Conservation (phyloP, 2,113 vertebrate genomes). For the Girardinichthys multiradiatus region DNA sequence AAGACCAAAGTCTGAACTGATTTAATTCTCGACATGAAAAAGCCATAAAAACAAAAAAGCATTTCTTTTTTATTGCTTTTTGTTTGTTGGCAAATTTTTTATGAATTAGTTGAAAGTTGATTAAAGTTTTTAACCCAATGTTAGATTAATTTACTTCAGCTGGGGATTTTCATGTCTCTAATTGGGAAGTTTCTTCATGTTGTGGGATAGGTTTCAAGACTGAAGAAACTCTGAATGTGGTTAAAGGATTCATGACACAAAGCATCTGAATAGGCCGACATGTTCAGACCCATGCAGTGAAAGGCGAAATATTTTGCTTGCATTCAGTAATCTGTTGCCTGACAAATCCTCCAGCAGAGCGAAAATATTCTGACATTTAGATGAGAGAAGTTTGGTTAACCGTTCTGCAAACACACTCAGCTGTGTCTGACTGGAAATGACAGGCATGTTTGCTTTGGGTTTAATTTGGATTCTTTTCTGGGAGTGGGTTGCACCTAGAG, state of each 20-base stretch:
- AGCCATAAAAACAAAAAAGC: too few relatives aligned
- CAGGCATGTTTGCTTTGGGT: not conserved
- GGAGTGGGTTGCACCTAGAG: slow-evolving; percentile 1
- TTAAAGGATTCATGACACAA: not conserved
- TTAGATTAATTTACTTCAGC: not conserved
- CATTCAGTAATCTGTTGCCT: not conserved
- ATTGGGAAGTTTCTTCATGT: not conserved
- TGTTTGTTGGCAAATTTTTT: too few relatives aligned
- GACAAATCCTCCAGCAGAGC: not conserved
- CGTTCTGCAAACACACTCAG: not conserved
- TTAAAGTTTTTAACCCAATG: not conserved
- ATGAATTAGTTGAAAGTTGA: not conserved
- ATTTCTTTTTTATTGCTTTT: too few relatives aligned
- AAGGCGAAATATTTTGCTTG: slow-evolving; percentile 1
- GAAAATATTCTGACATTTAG: not conserved
- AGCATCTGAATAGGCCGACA: slow-evolving; percentile 6
- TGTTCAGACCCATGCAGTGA: slow-evolving; percentile 43
- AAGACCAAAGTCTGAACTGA: slow-evolving; percentile 31
- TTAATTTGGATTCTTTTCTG: not conserved
- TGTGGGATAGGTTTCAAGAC: not conserved
- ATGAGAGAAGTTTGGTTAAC: not conserved
- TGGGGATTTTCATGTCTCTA: not conserved
- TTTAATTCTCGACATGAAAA: not conserved
- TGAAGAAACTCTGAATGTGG: not conserved
- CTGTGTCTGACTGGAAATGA: slow-evolving; percentile 1